Percentiles rank a stretch among this genome's conserved stretches.
phyloP scores from a whole-genome alignment of 2,888 invertebrate genomes.

The Psylliodes chrysocephalus region DNA sequence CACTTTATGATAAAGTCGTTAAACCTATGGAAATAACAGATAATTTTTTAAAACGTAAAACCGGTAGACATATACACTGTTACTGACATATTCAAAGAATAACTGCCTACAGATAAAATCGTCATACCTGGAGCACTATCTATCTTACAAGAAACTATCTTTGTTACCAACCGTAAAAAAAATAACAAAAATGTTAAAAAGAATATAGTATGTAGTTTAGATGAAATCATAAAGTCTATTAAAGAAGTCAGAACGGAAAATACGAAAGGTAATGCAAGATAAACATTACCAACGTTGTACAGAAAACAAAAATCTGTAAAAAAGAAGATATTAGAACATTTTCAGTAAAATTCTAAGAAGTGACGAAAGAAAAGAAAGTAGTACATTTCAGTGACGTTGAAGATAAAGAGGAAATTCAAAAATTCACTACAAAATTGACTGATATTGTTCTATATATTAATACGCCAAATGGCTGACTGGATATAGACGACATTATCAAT shows the following conservation, averaged over 20 bases:
- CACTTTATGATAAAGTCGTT: slow-evolving; percentile 18
- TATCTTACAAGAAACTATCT: neutral
- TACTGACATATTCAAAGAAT: slow-evolving; percentile 3
- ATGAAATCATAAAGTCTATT: neutral
- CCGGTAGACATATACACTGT: slow-evolving; percentile 23
- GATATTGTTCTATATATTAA: neutral
- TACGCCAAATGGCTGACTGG: too few species aligned
- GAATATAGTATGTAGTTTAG: neutral
- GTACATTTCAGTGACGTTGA: neutral
- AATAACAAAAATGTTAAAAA: neutral
- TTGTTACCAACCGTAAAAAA: neutral
- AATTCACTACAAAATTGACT: slow-evolving; percentile 1
- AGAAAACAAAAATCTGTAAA: neutral
- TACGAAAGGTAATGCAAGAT: neutral
- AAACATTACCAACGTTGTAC: neutral
- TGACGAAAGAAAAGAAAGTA: slow-evolving; percentile 1
- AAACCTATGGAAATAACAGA: slow-evolving; percentile 36
- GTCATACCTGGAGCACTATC: slow-evolving; percentile 8
- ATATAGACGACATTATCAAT: too few species aligned
- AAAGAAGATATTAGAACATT: neutral
- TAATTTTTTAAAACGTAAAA: slow-evolving; percentile 39
- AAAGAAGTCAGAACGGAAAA: neutral
- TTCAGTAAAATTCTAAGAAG: neutral
- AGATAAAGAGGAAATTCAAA: slow-evolving; percentile 1
- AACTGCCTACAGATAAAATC: slow-evolving; percentile 27